These are phyloP conservation scores for Girardia tigrina DNA, from an alignment of 2,888 invertebrate species.

Conservation along the genomic window DNA sequence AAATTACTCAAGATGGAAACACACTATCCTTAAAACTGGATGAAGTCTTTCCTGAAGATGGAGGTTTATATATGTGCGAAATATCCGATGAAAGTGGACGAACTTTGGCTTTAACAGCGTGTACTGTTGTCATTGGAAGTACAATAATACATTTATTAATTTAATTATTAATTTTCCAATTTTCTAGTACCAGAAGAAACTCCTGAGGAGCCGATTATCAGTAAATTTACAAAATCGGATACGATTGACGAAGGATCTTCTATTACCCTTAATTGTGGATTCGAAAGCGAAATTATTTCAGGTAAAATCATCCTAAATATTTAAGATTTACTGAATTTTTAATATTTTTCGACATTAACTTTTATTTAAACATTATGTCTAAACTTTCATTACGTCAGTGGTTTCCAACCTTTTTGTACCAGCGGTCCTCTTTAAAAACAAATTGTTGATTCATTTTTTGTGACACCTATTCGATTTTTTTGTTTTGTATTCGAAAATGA, in stretches of 20 bases:
- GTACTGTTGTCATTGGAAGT: background rate
- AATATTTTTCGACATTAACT: too few relatives aligned
- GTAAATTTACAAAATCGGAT: background rate
- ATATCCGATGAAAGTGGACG: background rate
- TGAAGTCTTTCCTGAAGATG: slow-evolving; percentile 1
- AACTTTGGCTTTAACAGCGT: background rate
- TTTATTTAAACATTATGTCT: too few relatives aligned
- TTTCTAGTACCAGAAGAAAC: background rate
- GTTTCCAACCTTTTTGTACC: too few relatives aligned
- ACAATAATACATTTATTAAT: too few relatives aligned
- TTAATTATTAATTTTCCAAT: background rate
- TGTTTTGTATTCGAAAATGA: too few relatives aligned
- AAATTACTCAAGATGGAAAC: background rate
- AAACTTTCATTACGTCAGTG: too few relatives aligned
- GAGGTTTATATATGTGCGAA: background rate
- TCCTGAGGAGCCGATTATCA: background rate
- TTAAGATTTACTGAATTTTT: too few relatives aligned
- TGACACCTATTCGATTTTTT: too few relatives aligned
- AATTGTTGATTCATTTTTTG: too few relatives aligned
- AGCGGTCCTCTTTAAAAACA: too few relatives aligned
- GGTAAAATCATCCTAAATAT: background rate
- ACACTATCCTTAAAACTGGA: background rate
- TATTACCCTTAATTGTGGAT: background rate
- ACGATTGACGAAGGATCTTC: slow-evolving; percentile 7
- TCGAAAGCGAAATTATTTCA: background rate